Base-by-base conservation (phyloP, 2,797 vertebrate species). In the Neostethus bicornis region DNA sequence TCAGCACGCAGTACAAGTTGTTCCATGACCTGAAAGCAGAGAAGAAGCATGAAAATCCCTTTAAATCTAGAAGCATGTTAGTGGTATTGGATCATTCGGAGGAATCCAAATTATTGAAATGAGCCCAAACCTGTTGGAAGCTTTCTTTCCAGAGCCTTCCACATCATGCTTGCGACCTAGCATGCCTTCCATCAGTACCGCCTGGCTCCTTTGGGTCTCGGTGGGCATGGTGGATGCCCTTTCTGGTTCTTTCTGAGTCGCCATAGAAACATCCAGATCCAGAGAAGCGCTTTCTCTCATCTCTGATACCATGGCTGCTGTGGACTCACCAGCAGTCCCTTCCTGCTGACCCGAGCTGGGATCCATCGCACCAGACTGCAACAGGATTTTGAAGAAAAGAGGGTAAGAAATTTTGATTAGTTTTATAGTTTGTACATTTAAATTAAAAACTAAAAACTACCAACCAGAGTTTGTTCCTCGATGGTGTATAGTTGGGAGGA, bases 1-100 rank as follows among this genome's bases (percentile, higher is more conserved):
- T 94, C 78, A 98, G 91, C 61, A 96, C 95, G 0, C 96, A 99
- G 88, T 96, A 99, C 74, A 98, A 66, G 1, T 89, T 95, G 90
- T 93, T 97, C 97, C 97, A 99, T 0, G 97, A 96, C 88, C 97
- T 99, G 80, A 38, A 26, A 46, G 51, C 0, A n/a, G 26, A n/a
- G 21, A 54, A 14, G 44, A 28, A n/a, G 16, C 74, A 49, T 28
- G 7, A 2, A 32, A 62, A 61, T 69, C 1, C n/a, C n/a, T n/a
- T n/a, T n/a, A n/a, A n/a, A n/a, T n/a, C n/a, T n/a, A n/a, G n/a
- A n/a, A n/a, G n/a, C n/a, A n/a, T 11, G 11, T 12, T 31, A 10
- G 28, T 31, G 31, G 31, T 31, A 31, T 12, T 28, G 7, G 26
- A 31, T 11, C 28, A 31, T 31, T 12, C 10, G 12, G 9, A 31